Evolutionary conservation across 2,797 vertebrate genomes (phyloP).

Genomic region (Phoxinus dragarum): DNA sequence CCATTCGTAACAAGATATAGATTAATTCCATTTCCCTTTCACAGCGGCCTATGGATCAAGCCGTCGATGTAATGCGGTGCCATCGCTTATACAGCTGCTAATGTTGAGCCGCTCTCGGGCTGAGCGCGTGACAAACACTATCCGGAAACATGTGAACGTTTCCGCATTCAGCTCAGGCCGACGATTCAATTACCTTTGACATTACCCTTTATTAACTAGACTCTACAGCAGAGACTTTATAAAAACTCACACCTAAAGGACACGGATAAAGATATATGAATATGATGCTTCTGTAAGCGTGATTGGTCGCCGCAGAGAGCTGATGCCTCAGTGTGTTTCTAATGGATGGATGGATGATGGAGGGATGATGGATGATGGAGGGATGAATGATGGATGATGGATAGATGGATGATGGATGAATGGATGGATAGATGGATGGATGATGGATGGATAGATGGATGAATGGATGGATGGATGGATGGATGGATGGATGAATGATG

Average conservation of each 20-base stretch:
- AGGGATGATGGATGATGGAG: too few species aligned
- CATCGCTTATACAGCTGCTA: conserved; percentile 37
- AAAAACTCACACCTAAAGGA: conserved; percentile 27
- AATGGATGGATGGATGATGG: too few species aligned
- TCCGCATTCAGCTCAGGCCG: conserved; percentile 12
- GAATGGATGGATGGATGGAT: too few species aligned
- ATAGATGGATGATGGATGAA: too few species aligned
- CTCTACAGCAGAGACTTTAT: neutral
- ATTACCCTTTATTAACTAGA: conserved; percentile 50
- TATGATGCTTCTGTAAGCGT: neutral
- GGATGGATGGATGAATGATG: too few species aligned
- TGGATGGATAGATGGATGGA: too few species aligned
- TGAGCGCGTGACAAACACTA: conserved; percentile 16
- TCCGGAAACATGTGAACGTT: conserved; percentile 38
- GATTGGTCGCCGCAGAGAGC: conserved; percentile 12
- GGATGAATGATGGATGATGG: neutral
- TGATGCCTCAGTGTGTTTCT: neutral
- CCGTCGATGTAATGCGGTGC: neutral
- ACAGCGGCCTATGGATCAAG: neutral
- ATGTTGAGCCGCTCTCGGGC: neutral
- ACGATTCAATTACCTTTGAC: conserved; percentile 49
- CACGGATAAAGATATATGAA: neutral
- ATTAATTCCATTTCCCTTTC: conserved; percentile 42
- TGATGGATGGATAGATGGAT: too few species aligned
- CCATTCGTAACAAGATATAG: conserved; percentile 45